Evolutionary conservation across 2,888 invertebrate genomes (phyloP), one percentile per base, ranked within the genome.

Genomic region (Ectemnius cavifrons): DNA sequence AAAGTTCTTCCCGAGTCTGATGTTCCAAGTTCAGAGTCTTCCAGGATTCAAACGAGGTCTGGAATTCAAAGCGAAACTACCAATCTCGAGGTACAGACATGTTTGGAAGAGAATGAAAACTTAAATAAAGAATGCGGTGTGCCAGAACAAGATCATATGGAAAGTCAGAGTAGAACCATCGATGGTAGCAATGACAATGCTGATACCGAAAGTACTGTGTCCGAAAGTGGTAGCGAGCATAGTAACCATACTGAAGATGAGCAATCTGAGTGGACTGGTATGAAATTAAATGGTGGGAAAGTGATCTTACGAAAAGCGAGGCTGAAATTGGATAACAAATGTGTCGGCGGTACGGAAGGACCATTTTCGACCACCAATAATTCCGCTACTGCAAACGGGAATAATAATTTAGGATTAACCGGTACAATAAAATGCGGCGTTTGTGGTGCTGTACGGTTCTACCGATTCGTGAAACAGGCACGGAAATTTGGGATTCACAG

Each of bases 401-500:
- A 76, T 67, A 71, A 84, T 67, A 87, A 86, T 79, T 80, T 89
- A 82, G 93, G 93, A 82, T 92, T 93, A 78, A 93, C 94, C 70
- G 94, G 94, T 66, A 94, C 94, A 68, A 94, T 95, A 27, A 94
- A 94, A 49, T 96, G 96, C 91, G 95, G 95, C 67, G 95, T 96
- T 47, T 96, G 96, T 90, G 95, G 95, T 56, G 95, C 96, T 57
- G 94, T 95, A 52, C 93, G 96, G 63, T 95, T 94, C 89, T 95
- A 94, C 90, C 94, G 95, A 87, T 95, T 95, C 89, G 93, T 95
- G 11, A 94, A 94, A 86, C 96, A 96, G 91, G 95, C 96, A 27
- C 93, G 96, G 74, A 97, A 96, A 89, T 96, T 96, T 89, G 97
- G 97, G 45, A 95, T 96, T 75, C 94, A 95, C 87, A 95, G 96